These are phyloP conservation scores for Anolis carolinensis DNA, from an alignment of 2,113 vertebrate species.

Conservation along the genomic window DNA sequence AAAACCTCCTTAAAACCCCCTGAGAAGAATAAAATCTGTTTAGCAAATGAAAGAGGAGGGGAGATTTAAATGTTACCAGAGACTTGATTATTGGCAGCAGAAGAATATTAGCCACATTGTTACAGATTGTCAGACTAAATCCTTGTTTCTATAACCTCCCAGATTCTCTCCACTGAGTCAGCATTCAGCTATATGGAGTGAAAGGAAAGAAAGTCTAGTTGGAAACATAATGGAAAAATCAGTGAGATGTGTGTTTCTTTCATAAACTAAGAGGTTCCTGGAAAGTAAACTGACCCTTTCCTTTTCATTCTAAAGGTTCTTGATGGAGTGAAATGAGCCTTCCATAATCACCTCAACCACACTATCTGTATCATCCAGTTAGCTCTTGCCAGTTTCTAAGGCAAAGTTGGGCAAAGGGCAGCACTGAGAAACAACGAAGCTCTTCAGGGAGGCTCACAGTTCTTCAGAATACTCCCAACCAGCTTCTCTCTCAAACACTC, in stretches of 20 bases:
- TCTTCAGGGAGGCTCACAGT: too few relatives aligned
- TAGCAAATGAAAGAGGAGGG: constrained; percentile 31
- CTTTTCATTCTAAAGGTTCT: constrained; percentile 49
- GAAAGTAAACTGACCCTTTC: constrained; percentile 48
- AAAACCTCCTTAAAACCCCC: constrained; percentile 20
- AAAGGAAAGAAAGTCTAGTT: constrained; percentile 39
- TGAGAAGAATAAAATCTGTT: constrained; percentile 31
- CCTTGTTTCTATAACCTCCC: constrained; percentile 61
- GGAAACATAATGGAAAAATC: constrained; percentile 49
- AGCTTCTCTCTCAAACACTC: too few relatives aligned
- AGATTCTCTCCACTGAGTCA: constrained; percentile 53
- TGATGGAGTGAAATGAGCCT: not conserved
- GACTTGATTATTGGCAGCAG: constrained; percentile 58
- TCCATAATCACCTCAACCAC: not conserved
- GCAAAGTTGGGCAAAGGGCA: too few relatives aligned
- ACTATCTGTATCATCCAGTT: not conserved
- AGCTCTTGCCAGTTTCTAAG: too few relatives aligned
- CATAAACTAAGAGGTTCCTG: constrained; percentile 56
- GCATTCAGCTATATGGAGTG: constrained; percentile 48
- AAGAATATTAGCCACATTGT: constrained; percentile 61
- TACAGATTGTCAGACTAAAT: constrained; percentile 61
- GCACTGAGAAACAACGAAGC: too few relatives aligned
- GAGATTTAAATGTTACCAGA: constrained; percentile 44
- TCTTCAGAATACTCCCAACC: too few relatives aligned
- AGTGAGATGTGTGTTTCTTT: constrained; percentile 57